Conservation (phyloP, 2,888 invertebrate genomes). For the Elmis aenea region DNA sequence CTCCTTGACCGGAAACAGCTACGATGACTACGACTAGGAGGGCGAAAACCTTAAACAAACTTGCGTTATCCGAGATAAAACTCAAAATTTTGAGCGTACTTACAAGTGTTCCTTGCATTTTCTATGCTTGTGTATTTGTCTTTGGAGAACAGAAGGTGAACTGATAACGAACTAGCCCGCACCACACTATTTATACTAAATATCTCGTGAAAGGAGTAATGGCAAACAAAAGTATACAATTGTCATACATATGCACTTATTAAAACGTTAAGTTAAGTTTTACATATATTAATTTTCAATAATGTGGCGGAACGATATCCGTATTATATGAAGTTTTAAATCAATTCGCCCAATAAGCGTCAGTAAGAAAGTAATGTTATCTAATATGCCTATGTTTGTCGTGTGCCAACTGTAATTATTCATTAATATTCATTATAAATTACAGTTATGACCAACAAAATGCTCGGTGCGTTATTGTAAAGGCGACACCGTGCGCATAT, state of each 20-base stretch:
- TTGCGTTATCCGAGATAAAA: background rate
- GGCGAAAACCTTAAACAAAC: conserved; percentile 18
- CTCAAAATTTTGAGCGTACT: conserved; percentile 22
- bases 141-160: conserved; percentile 25
- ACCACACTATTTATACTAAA: conserved; percentile 5
- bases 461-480: too few relatives aligned
- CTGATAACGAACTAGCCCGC: conserved; percentile 22
- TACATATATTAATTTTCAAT: conserved; percentile 1
- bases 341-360: conserved; percentile 6
- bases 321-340: conserved; percentile 2
- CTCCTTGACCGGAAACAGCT: conserved; percentile 14
- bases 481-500: too few relatives aligned
- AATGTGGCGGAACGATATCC: conserved; percentile 8
- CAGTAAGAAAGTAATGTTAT: conserved; percentile 11
- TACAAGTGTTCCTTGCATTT: conserved; percentile 33
- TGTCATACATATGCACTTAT: conserved; percentile 2
- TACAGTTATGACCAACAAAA: too few relatives aligned
- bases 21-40: conserved; percentile 26
- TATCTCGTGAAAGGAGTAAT: conserved; percentile 6
- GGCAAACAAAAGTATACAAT: conserved; percentile 7
- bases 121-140: conserved; percentile 17
- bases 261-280: conserved; percentile 2
- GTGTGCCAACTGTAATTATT: too few relatives aligned
- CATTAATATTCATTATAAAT: too few relatives aligned
- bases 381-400: too few relatives aligned